A percentile compares a stretch with the other conserved stretches of the same genome.
Evolutionary conservation across 1,140 invertebrate species (phyloP).

Genomic region (Wasmannia auropunctata): DNA sequence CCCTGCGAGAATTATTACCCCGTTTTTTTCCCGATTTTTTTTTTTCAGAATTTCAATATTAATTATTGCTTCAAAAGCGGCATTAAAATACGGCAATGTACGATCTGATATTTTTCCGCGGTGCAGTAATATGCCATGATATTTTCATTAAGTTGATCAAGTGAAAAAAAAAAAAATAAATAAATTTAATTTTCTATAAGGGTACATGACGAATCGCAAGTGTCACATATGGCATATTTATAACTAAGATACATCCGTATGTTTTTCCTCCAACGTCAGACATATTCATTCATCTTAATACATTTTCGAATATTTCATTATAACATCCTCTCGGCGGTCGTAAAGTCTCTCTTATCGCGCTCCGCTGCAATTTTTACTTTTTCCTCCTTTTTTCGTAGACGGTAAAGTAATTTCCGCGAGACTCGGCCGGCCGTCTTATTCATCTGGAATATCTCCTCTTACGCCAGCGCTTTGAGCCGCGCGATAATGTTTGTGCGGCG

Average conservation of each 20-base stretch:
- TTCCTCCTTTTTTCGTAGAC: background rate
- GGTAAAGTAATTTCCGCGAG: constrained; percentile 54
- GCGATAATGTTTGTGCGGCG: constrained; percentile 70
- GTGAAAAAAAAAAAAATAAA: too few species aligned
- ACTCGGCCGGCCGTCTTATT: constrained; percentile 31
- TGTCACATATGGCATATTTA: background rate
- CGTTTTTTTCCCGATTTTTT: background rate
- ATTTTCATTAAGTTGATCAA: background rate
- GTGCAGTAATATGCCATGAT: background rate
- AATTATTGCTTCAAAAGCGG: background rate
- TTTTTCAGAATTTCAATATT: background rate
- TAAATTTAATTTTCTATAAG: background rate
- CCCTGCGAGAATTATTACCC: too few species aligned
- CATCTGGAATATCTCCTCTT: constrained; percentile 69
- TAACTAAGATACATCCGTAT: background rate
- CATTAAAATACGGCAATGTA: background rate
- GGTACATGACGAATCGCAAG: background rate
- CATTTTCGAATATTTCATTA: constrained; percentile 25
- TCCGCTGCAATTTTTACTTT: constrained; percentile 1
- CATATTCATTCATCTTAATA: background rate
- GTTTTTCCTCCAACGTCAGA: background rate
- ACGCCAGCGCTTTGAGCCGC: constrained; percentile 54
- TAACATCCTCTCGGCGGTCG: background rate
- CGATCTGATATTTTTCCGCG: background rate
- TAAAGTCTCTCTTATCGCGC: background rate